Evolutionary conservation across 2,113 vertebrate species (phyloP).

Genomic region (Raja brachyura): DNA sequence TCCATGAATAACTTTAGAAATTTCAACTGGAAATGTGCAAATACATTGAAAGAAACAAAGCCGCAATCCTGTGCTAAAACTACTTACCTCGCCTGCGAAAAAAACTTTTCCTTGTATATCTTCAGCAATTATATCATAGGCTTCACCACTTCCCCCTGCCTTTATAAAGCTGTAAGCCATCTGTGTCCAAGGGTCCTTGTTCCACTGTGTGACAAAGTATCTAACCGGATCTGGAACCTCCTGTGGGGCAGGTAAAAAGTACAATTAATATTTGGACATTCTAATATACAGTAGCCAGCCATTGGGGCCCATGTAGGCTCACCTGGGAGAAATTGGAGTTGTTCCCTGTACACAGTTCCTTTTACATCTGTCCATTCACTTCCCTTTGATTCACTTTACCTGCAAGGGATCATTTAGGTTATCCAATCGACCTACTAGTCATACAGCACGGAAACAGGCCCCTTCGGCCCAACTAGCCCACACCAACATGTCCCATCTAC

Average conservation of each 20-base stretch:
- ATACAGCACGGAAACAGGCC: too few species aligned
- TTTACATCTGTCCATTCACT: too few species aligned
- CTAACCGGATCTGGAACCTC: conserved; percentile 82
- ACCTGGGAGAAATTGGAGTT: too few species aligned
- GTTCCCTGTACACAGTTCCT: too few species aligned
- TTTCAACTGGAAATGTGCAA: not conserved
- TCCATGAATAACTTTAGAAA: not conserved
- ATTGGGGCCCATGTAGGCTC: too few species aligned
- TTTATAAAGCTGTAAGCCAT: conserved; percentile 97
- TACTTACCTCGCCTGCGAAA: conserved; percentile 86
- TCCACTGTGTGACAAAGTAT: conserved; percentile 86
- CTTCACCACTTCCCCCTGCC: conserved; percentile 88
- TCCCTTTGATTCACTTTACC: too few species aligned
- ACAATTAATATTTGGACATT: not conserved
- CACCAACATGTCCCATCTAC: too few species aligned
- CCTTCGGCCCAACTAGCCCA: too few species aligned
- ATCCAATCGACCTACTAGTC: too few species aligned
- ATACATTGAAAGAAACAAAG: not conserved
- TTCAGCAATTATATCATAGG: conserved; percentile 88
- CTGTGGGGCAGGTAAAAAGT: conserved; percentile 48
- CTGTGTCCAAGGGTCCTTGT: conserved; percentile 83
- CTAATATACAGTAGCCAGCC: too few species aligned
- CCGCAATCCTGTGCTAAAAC: not conserved
- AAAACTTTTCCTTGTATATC: conserved; percentile 87
- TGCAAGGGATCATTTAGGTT: too few species aligned